Evolutionary conservation across 2,888 invertebrate species (phyloP).

Genomic region (Pseudococcus longispinus): DNA sequence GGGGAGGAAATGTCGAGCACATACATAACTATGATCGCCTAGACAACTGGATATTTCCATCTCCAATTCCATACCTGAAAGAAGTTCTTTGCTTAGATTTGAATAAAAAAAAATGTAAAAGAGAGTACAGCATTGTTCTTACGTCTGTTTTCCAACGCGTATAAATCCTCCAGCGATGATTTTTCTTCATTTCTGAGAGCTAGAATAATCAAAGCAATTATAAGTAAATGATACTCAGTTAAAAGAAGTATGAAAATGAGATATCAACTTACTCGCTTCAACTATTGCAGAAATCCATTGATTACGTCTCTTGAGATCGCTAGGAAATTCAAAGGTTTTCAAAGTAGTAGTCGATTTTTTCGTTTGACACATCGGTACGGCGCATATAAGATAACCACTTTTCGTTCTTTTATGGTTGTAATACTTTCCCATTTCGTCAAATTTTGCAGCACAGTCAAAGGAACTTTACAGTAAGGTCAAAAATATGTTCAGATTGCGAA

Average conservation of each 20-base stretch:
- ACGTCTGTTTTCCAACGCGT: constrained; percentile 51
- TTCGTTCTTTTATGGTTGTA: constrained; percentile 34
- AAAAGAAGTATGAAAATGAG: background rate
- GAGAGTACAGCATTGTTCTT: background rate
- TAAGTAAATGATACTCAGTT: background rate
- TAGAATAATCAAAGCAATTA: background rate
- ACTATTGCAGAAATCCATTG: constrained; percentile 48
- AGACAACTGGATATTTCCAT: constrained; percentile 44
- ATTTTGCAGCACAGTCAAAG: background rate
- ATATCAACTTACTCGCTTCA: constrained; percentile 42
- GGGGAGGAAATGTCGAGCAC: constrained; percentile 48
- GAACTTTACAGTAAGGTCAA: background rate
- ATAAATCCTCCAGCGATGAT: constrained; percentile 42
- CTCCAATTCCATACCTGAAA: constrained; percentile 49
- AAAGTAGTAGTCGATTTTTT: constrained; percentile 52
- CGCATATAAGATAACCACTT: constrained; percentile 48
- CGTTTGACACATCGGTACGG: constrained; percentile 40
- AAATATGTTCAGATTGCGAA: background rate
- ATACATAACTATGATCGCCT: constrained; percentile 51
- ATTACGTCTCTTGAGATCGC: constrained; percentile 25
- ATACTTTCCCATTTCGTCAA: constrained; percentile 7
- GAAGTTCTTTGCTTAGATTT: background rate
- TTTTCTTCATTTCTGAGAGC: constrained; percentile 44
- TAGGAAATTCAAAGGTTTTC: constrained; percentile 52
- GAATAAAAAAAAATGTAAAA: background rate